Evolutionary conservation across 2,797 vertebrate genomes (phyloP).

Genomic region (Centropyge bicolor): DNA sequence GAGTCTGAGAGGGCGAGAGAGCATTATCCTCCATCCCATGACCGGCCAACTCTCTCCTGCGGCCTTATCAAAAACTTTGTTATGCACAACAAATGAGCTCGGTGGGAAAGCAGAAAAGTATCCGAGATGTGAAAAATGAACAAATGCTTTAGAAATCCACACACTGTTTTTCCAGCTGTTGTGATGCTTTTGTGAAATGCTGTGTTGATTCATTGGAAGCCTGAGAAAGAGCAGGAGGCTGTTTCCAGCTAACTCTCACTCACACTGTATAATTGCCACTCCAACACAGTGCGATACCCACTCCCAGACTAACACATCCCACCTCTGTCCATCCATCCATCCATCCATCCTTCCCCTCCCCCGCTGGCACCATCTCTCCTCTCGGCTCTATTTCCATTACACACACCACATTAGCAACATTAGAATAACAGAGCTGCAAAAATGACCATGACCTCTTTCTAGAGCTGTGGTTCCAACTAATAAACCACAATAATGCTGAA

Average conservation of each 20-base stretch:
- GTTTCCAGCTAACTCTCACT: constrained; percentile 28
- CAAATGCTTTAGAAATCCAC: not conserved
- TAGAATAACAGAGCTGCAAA: constrained; percentile 34
- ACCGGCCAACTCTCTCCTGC: constrained; percentile 34
- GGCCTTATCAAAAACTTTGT: constrained; percentile 47
- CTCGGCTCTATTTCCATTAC: constrained; percentile 34
- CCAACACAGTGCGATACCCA: constrained; percentile 43
- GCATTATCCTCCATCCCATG: constrained; percentile 4
- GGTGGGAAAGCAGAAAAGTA: constrained; percentile 59
- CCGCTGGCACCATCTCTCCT: constrained; percentile 20
- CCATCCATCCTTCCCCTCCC: constrained; percentile 16
- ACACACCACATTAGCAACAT: constrained; percentile 42
- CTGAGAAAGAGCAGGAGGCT: constrained; percentile 29
- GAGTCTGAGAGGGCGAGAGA: constrained; percentile 13
- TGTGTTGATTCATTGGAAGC: constrained; percentile 47
- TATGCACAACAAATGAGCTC: constrained; percentile 22
- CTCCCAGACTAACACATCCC: constrained; percentile 43
- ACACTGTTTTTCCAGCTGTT: constrained; percentile 32
- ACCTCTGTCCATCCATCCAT: constrained; percentile 17
- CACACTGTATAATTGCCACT: constrained; percentile 56
- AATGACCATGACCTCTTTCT: constrained; percentile 24
- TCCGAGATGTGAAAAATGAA: not conserved
- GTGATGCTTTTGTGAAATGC: constrained; percentile 48
- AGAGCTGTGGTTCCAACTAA: constrained; percentile 30
- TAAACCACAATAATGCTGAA: constrained; percentile 26